phyloP scores from a whole-genome alignment of 30 jellyfish, hydroid and myxozoan species.

The Cassiopea andromeda region DNA sequence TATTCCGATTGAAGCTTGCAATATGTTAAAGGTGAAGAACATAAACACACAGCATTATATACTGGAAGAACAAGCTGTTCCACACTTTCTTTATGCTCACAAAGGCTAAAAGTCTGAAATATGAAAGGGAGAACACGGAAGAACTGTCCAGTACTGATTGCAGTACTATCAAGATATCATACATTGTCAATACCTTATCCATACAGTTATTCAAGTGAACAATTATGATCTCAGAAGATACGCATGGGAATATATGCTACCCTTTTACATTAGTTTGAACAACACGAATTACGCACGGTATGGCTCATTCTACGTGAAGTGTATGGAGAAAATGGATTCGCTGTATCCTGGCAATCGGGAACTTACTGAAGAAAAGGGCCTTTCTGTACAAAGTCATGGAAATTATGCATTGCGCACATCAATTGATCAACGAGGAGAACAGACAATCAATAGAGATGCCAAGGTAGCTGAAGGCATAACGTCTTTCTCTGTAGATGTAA shows the following conservation, averaged over 20 bases:
- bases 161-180: constrained; percentile 26
- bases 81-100: neutral
- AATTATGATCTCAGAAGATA: constrained; percentile 5
- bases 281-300: constrained; percentile 47
- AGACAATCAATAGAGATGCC: constrained; percentile 55
- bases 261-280: constrained; percentile 25
- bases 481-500: constrained; percentile 9
- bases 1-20: neutral
- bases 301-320: constrained; percentile 33
- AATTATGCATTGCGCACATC: constrained; percentile 33
- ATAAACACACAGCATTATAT: neutral
- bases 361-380: constrained; percentile 18
- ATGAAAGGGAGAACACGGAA: constrained; percentile 34
- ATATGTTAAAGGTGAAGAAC: neutral
- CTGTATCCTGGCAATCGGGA: constrained; percentile 35
- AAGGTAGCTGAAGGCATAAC: constrained; percentile 46
- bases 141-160: constrained; percentile 46
- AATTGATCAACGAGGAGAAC: constrained; percentile 64
- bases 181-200: neutral
- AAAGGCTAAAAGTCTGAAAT: neutral
- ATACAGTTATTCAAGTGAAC: constrained; percentile 34
- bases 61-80: constrained; percentile 16
- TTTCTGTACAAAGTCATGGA: constrained; percentile 18
- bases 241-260: constrained; percentile 35
- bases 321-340: constrained; percentile 4